phyloP scores from a whole-genome alignment of 2,797 vertebrate species.

The Clarias pachynema region DNA sequence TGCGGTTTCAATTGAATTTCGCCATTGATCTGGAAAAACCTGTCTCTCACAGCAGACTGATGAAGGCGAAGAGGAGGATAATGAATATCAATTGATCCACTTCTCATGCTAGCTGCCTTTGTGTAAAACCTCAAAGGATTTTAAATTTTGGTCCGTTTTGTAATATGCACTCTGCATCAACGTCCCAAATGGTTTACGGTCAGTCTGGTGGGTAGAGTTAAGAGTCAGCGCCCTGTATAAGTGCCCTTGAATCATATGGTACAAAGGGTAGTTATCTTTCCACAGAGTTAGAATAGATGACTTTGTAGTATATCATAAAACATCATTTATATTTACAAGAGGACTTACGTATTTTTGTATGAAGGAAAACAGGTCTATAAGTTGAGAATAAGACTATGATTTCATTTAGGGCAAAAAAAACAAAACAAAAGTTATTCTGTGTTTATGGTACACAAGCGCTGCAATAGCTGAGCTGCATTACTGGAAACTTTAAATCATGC shows the following conservation, averaged over 20 bases:
- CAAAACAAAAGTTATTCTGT: not conserved
- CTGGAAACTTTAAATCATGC: not conserved
- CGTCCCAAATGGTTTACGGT: constrained; percentile 16
- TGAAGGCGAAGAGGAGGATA: constrained; percentile 14
- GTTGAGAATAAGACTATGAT: not conserved
- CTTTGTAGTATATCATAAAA: not conserved
- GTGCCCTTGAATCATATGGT: not conserved
- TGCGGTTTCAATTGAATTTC: constrained; percentile 41
- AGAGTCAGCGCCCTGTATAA: not conserved
- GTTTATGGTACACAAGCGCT: not conserved
- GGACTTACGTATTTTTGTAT: not conserved
- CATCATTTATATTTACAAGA: not conserved
- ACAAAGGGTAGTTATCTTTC: not conserved
- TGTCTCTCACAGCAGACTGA: constrained; percentile 26
- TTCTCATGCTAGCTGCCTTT: constrained; percentile 12
- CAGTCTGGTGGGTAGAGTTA: not conserved
- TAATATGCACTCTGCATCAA: not conserved
- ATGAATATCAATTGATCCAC: constrained; percentile 43
- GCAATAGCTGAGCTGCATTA: not conserved
- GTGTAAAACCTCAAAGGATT: constrained; percentile 29
- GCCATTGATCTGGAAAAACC: constrained; percentile 45
- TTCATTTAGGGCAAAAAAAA: not conserved
- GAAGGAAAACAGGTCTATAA: not conserved
- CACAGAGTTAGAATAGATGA: not conserved
- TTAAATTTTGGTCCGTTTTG: not conserved